Conservation (phyloP, 2,113 vertebrate genomes). For the Isichthys henryi region DNA sequence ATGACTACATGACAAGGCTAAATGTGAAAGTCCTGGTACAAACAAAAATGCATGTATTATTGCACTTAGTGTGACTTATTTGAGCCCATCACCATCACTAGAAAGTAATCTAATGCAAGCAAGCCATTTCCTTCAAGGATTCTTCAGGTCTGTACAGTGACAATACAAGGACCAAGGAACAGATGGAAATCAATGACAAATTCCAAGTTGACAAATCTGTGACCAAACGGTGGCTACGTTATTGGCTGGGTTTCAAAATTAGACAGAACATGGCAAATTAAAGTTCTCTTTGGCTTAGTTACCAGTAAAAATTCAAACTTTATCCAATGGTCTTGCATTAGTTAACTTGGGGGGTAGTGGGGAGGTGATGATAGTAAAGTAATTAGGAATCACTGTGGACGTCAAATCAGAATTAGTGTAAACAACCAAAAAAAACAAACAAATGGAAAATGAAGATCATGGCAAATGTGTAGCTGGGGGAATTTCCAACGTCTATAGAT, state of each 20-base stretch:
- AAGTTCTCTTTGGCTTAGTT: background rate
- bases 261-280: background rate
- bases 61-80: background rate
- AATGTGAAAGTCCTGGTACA: background rate
- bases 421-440: background rate
- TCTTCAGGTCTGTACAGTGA: background rate
- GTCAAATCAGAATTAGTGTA: background rate
- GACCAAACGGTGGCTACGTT: background rate
- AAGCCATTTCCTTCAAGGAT: background rate
- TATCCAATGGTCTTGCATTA: background rate
- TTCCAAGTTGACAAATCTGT: background rate
- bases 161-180: background rate
- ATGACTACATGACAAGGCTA: background rate
- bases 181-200: background rate
- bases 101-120: background rate
- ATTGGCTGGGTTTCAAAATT: background rate
- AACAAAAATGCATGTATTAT: background rate
- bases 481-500: background rate
- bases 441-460: background rate
- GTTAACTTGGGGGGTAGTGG: background rate
- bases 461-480: background rate
- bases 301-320: background rate
- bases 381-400: background rate
- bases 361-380: background rate
- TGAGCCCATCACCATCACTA: background rate